These are phyloP conservation scores for Proteles cristata DNA, from an alignment of 2,113 vertebrate genomes.

Conservation along the genomic window DNA sequence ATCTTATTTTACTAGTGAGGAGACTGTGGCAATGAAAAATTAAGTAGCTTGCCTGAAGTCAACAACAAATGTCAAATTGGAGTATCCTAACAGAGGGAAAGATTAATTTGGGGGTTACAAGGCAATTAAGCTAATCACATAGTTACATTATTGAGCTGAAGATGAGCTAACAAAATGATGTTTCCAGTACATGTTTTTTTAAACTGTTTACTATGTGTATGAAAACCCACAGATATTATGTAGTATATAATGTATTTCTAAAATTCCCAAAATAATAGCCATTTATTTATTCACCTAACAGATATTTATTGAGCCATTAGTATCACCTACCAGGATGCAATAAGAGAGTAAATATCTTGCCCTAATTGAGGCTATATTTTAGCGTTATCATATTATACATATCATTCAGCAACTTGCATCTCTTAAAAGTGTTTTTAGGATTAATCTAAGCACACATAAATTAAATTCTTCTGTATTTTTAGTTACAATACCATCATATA, in stretches of 20 bases:
- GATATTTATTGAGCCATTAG: background rate
- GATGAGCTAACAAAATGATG: slow-evolving; percentile 9
- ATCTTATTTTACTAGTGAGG: background rate
- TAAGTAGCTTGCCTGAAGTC: background rate
- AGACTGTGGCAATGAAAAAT: background rate
- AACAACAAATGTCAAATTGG: background rate
- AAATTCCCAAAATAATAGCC: slow-evolving; percentile 24
- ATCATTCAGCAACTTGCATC: background rate
- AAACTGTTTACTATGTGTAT: background rate
- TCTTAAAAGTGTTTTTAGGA: background rate
- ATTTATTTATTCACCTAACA: slow-evolving; percentile 16
- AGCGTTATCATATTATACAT: background rate
- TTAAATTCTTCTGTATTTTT: background rate
- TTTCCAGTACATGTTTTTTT: background rate
- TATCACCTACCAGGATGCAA: background rate
- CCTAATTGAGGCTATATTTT: background rate
- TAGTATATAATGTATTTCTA: background rate
- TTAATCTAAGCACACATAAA: background rate
- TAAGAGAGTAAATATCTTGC: background rate
- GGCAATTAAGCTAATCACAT: background rate
- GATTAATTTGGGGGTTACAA: background rate
- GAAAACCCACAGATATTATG: background rate
- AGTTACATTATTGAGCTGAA: background rate
- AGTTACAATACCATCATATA: background rate
- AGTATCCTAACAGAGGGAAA: background rate